Conservation (phyloP, 2,888 invertebrate species). For the Monopis laevigella region DNA sequence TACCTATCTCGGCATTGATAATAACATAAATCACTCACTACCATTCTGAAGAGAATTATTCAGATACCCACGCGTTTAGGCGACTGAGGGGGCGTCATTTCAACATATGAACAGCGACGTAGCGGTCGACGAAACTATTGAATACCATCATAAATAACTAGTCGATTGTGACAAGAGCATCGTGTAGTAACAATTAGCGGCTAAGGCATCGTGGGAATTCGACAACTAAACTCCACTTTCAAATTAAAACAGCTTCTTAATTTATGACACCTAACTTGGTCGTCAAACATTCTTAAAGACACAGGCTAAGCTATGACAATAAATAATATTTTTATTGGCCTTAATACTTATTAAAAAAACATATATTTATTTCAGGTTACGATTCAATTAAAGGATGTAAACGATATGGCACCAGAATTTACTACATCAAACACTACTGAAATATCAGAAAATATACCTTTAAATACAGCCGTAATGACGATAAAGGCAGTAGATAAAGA, state of each 20-base stretch:
- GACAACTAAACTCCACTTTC: conserved; percentile 9
- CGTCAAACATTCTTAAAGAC: too few relatives aligned
- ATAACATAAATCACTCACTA: too few relatives aligned
- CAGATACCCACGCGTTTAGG: background rate
- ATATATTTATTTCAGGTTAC: too few relatives aligned
- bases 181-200: conserved; percentile 14
- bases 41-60: too few relatives aligned
- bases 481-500: conserved; percentile 90
- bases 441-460: conserved; percentile 84
- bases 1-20: too few relatives aligned
- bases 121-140: conserved; percentile 8
- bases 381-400: conserved; percentile 87
- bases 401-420: conserved; percentile 91
- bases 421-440: conserved; percentile 81
- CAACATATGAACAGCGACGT: background rate
- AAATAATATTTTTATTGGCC: too few relatives aligned
- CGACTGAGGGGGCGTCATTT: background rate
- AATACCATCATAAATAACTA: conserved; percentile 11
- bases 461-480: conserved; percentile 88
- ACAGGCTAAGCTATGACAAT: too few relatives aligned
- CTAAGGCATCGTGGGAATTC: conserved; percentile 12
- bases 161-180: conserved; percentile 7
- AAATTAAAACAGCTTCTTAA: conserved; percentile 6
- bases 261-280: too few relatives aligned
- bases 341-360: too few relatives aligned